Evolutionary conservation across 2,888 invertebrate species (phyloP), one percentile per base, ranked within the genome.

Genomic region (Stenurella melanura): DNA sequence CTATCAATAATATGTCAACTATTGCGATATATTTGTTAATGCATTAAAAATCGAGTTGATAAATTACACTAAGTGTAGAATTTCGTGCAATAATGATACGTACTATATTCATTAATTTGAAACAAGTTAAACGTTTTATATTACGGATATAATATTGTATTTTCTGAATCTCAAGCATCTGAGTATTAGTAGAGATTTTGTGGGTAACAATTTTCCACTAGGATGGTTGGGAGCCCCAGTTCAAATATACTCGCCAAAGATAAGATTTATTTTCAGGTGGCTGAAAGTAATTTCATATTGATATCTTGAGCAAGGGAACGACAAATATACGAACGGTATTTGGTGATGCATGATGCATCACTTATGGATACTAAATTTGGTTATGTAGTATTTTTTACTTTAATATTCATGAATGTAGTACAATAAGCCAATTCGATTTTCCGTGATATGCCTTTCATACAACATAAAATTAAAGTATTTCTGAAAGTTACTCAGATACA

Each of bases 211-310:
- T 64, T 64, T 64, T 64, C 63, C 38, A 38, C 38, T 64, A 15
- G 63, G 18, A 38, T 38, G 63, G 38, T 64, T 64, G 17, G 30
- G 63, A 38, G 38, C 18, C 38, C 38, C 63, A 18, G 9, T 34
- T 64, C 63, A 38, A 30, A 26, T 64, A 34, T 64, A 64, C 63
- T 30, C 38, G 38, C 34, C n/a, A 64, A 34, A 38, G 63, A 64
- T 64, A 63, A 38, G 63, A 64, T 64, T 64, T 64, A 64, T 38
- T 64, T 64, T 64, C 63, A 64, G 63, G 63, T 64, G 63, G 38
- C 63, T 64, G 63, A 64, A 64, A 64, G 63, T 64, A 64, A 64
- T 64, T 64, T 18, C 63, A 18, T 34, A 64, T 38, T 64, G 63
- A 64, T 64, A 64, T 64, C 63, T n/a, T 18, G 17, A 11, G 26